phyloP scores from a whole-genome alignment of 2,888 invertebrate genomes.

The Scaptomyza caliginosa region DNA sequence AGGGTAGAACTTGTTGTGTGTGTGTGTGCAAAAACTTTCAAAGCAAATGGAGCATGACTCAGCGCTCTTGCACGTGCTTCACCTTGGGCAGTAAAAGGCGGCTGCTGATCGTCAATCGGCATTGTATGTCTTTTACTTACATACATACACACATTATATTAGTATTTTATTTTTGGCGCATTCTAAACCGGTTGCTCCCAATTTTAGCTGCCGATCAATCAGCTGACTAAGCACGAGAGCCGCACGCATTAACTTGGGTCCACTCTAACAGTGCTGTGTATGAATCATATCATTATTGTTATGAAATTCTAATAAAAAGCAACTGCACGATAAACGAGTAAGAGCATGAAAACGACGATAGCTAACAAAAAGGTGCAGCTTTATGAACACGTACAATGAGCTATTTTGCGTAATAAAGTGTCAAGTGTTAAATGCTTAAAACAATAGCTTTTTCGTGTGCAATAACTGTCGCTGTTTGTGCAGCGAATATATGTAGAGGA shows the following conservation, averaged over 20 bases:
- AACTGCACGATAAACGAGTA: slow-evolving; percentile 34
- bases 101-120: slow-evolving; percentile 43
- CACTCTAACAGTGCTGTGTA: slow-evolving; percentile 32
- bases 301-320: slow-evolving; percentile 44
- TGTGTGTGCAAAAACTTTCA: slow-evolving; percentile 44
- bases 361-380: neutral
- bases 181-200: slow-evolving; percentile 57
- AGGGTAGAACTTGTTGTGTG: slow-evolving; percentile 28
- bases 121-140: slow-evolving; percentile 30
- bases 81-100: slow-evolving; percentile 73
- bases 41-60: slow-evolving; percentile 71
- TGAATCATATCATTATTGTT: slow-evolving; percentile 41
- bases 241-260: slow-evolving; percentile 20
- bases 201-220: slow-evolving; percentile 9
- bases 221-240: neutral
- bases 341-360: neutral
- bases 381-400: neutral
- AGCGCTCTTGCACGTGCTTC: slow-evolving; percentile 69
- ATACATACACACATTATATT: slow-evolving; percentile 14
- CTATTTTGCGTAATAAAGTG: neutral
- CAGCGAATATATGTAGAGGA: neutral
- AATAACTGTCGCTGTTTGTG: neutral
- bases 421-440: neutral
- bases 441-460: neutral
- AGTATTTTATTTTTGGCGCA: slow-evolving; percentile 59